Conservation (phyloP, 37 sponge, comb jelly and placozoan species). For the Lycopodina hypogea region DNA sequence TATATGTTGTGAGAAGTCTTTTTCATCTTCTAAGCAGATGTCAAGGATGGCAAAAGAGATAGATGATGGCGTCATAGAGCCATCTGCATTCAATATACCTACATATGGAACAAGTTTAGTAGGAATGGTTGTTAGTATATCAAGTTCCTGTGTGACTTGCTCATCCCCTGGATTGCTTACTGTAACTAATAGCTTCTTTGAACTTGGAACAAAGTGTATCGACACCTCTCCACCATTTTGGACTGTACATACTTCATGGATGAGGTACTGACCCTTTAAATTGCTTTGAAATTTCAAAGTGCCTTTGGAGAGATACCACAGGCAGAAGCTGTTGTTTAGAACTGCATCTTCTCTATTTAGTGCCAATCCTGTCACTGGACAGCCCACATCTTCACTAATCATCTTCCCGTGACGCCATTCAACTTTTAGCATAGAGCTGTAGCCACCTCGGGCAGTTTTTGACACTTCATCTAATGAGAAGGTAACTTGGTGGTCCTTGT, state of each 20-base stretch:
- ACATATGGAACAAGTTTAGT: constrained; percentile 17
- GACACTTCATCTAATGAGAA: background rate
- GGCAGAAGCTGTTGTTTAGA: background rate
- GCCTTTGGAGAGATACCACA: background rate
- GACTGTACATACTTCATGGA: background rate
- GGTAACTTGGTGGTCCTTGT: background rate
- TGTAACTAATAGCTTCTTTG: background rate
- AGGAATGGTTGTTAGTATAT: background rate
- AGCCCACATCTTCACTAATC: background rate
- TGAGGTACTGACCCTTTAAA: background rate
- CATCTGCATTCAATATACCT: background rate
- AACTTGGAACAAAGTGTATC: background rate
- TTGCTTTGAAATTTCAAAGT: background rate
- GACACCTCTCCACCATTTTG: background rate
- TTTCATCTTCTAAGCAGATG: background rate
- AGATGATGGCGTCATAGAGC: background rate
- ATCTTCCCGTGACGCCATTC: too few species aligned
- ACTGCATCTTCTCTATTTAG: background rate
- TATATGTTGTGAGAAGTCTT: background rate
- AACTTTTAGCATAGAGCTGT: background rate
- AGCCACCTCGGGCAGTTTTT: background rate
- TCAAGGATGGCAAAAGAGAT: background rate
- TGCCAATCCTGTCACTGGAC: background rate
- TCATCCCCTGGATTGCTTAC: background rate
- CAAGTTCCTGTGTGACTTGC: background rate